phyloP scores from a whole-genome alignment of 1,140 invertebrate genomes.

The Cecropterus lyciades region DNA sequence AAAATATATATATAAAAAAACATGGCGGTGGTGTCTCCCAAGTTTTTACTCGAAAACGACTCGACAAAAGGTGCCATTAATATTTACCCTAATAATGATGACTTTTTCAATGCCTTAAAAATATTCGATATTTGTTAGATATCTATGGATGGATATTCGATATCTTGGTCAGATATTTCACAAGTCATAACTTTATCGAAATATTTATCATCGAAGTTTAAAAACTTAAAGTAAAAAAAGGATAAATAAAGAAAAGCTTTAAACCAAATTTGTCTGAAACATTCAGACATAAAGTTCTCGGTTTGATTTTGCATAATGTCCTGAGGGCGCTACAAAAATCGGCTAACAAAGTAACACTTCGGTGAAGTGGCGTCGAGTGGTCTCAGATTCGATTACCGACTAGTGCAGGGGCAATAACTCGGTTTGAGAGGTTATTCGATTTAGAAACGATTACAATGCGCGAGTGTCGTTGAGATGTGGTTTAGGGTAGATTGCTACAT shows the following conservation, averaged over 20 bases:
- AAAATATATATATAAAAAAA: too few species aligned
- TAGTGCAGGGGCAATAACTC: slow-evolving; percentile 73
- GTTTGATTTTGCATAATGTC: slow-evolving; percentile 28
- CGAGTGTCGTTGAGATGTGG: slow-evolving; percentile 60
- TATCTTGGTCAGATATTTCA: too few species aligned
- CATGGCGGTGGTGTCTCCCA: too few species aligned
- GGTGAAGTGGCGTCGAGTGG: slow-evolving; percentile 70
- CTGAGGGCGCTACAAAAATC: slow-evolving; percentile 57
- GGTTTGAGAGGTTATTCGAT: slow-evolving; percentile 77
- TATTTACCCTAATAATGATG: too few species aligned
- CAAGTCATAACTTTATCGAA: too few species aligned
- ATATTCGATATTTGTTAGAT: too few species aligned
- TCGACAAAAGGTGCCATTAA: too few species aligned
- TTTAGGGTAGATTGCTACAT: slow-evolving; percentile 38
- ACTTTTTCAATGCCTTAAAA: too few species aligned
- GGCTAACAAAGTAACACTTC: slow-evolving; percentile 77
- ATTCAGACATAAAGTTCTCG: slow-evolving; percentile 7
- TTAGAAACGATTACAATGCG: slow-evolving; percentile 73
- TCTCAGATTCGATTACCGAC: slow-evolving; percentile 77
- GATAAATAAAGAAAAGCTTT: not conserved
- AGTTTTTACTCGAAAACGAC: too few species aligned
- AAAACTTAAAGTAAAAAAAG: too few species aligned
- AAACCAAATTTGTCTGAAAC: slow-evolving; percentile 9
- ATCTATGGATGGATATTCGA: too few species aligned
- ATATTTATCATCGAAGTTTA: too few species aligned